Percentiles rank a stretch among this genome's conserved stretches.
phyloP scores from a whole-genome alignment of 2,888 invertebrate genomes.

The Caenorhabditis sp. region DNA sequence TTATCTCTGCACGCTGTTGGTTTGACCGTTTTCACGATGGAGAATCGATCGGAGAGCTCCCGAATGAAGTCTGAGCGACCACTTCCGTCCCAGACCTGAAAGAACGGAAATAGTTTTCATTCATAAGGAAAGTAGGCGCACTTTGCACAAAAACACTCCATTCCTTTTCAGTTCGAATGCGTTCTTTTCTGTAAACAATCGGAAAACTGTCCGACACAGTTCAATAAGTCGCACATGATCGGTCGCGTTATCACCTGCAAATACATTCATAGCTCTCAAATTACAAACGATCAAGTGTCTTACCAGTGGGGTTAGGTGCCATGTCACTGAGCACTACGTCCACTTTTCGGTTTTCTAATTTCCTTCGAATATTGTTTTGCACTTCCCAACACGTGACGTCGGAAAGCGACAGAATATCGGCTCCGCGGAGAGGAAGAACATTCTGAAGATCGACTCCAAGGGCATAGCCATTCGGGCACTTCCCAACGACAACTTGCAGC shows the following conservation, averaged over 20 bases:
- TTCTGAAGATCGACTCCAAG: slow-evolving; percentile 75
- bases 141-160: slow-evolving; percentile 73
- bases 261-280: background rate
- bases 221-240: slow-evolving; percentile 75
- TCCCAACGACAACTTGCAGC: slow-evolving; percentile 75
- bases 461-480: slow-evolving; percentile 64
- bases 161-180: slow-evolving; percentile 63
- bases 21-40: slow-evolving; percentile 72
- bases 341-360: slow-evolving; percentile 64
- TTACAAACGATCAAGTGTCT: background rate
- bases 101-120: slow-evolving; percentile 6
- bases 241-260: slow-evolving; percentile 62
- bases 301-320: slow-evolving; percentile 79
- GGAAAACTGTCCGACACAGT: slow-evolving; percentile 67
- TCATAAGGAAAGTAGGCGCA: slow-evolving; percentile 5
- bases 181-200: slow-evolving; percentile 47
- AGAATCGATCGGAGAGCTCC: slow-evolving; percentile 69
- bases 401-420: slow-evolving; percentile 70
- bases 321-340: slow-evolving; percentile 78
- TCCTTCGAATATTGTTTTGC: slow-evolving; percentile 61
- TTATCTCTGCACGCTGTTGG: slow-evolving; percentile 77
- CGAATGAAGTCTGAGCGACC: slow-evolving; percentile 62
- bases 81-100: slow-evolving; percentile 78
- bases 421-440: slow-evolving; percentile 72
- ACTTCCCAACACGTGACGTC: slow-evolving; percentile 67